Base-by-base conservation (phyloP, 2,888 invertebrate genomes). In the Leptinotarsa juncta region DNA sequence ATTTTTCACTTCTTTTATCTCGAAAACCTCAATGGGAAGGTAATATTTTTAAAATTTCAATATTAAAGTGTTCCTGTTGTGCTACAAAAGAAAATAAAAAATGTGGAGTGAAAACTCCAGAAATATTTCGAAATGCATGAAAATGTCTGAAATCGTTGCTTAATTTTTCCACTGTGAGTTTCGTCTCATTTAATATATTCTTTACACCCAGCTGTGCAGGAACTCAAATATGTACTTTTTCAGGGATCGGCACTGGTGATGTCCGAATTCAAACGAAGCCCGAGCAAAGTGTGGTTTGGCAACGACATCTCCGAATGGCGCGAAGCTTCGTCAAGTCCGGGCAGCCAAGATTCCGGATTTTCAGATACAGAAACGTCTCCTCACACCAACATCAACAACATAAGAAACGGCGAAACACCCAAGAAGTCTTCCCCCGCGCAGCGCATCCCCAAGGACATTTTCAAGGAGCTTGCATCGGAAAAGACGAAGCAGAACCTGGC, bases 291-390 rank as follows among this genome's bases (percentile, higher is more conserved):
- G 15, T 93, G 92, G 92, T 93, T 92, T 92, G 91, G 90, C 73
- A 83, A 79, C 73, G 86, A 87, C 18, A 85, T 84, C 70, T 53
- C 78, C 32, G 83, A 84, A 74, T 83, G 81, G 85, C 86, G 86
- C 88, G 83, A 91, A 89, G 84, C 91, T 89, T 79, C 92, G 88
- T 80, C 84, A 48, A 93, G 93, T 85, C 93, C 93, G 78, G 92
- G 93, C 77, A 94, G 94, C 83, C 94, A 94, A 87, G 81, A 81
- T 67, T 95, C 94, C 0, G 95, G 95, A 1, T 95, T 95, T 86
- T 94, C 94, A 0, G 95, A 95, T 83, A 93, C 94, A 0, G 94
- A 94, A 82, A 91, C 90, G 81, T 92, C 92, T 1, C 90, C 91
- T n/a, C 89, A 90, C 57, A 88, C 60, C 71, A 66, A 55, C 65